phyloP scores from a whole-genome alignment of 1,140 invertebrate genomes.

The Gonatopus flavifemur region DNA sequence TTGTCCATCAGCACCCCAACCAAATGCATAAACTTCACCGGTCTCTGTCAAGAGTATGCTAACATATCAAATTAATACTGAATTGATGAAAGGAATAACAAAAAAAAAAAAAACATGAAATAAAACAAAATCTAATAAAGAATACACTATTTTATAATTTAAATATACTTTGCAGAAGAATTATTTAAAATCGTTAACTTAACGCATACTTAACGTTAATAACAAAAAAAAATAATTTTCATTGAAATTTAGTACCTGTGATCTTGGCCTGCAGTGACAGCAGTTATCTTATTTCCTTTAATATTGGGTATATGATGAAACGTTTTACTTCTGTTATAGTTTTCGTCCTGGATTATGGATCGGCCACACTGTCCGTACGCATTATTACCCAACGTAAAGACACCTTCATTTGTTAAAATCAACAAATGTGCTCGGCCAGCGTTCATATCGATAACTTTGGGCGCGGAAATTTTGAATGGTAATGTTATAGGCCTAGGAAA shows the following conservation, averaged over 20 bases:
- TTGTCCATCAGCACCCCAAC: slow-evolving; percentile 94
- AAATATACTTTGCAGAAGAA: too few relatives aligned
- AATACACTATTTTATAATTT: too few relatives aligned
- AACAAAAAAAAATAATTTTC: background rate
- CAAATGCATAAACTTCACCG: slow-evolving; percentile 85
- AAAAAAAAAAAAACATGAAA: background rate
- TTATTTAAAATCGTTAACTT: background rate
- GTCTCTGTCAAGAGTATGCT: slow-evolving; percentile 80
- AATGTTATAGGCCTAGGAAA: slow-evolving; percentile 76
- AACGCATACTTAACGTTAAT: background rate
- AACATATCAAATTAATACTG: slow-evolving; percentile 33
- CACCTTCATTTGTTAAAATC: slow-evolving; percentile 76
- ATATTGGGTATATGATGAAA: slow-evolving; percentile 69
- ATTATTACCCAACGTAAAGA: slow-evolving; percentile 90
- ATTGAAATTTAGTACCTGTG: slow-evolving; percentile 66
- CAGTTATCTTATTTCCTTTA: slow-evolving; percentile 65
- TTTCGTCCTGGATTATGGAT: slow-evolving; percentile 75
- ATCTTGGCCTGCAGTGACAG: slow-evolving; percentile 82
- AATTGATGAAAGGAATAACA: slow-evolving; percentile 4
- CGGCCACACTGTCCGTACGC: slow-evolving; percentile 92
- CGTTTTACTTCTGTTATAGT: slow-evolving; percentile 67
- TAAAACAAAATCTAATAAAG: too few relatives aligned
- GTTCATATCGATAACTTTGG: slow-evolving; percentile 65
- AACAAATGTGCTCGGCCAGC: slow-evolving; percentile 88
- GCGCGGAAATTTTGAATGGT: slow-evolving; percentile 63